phyloP scores from a whole-genome alignment of 2,888 invertebrate genomes.

The Scaptomyza reducta region DNA sequence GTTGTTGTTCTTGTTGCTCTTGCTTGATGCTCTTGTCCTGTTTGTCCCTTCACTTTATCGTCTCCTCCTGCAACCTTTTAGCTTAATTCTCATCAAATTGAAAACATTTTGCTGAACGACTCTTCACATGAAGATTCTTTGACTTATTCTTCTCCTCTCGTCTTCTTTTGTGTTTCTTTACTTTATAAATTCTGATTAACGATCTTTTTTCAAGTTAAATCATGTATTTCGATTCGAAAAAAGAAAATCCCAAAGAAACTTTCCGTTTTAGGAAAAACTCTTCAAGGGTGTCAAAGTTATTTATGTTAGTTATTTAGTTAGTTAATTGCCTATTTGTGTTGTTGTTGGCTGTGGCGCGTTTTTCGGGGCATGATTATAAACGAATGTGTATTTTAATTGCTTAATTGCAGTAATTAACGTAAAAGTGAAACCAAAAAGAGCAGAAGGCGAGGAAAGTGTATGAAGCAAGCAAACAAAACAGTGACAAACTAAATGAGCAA shows the following conservation, averaged over 20 bases:
- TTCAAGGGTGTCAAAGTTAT: constrained; percentile 45
- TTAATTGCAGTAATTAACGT: constrained; percentile 74
- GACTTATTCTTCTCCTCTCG: too few species aligned
- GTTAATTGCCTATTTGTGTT: constrained; percentile 5
- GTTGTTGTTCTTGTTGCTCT: constrained; percentile 44
- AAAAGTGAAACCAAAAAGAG: constrained; percentile 63
- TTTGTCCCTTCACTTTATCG: constrained; percentile 7
- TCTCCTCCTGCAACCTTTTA: constrained; percentile 42
- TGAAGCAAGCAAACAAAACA: constrained; percentile 26
- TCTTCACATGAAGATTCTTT: constrained; percentile 49
- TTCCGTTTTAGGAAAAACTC: background rate
- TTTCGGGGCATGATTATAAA: constrained; percentile 27
- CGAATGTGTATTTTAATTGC: constrained; percentile 48
- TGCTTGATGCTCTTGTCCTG: constrained; percentile 6
- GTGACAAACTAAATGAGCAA: constrained; percentile 52
- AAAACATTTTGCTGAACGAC: constrained; percentile 77
- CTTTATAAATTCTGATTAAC: background rate
- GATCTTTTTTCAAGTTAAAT: too few species aligned
- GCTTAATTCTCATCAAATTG: constrained; percentile 75
- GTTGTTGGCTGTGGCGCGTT: constrained; percentile 10
- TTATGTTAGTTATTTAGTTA: constrained; percentile 27
- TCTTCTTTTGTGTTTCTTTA: background rate
- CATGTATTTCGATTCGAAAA: too few species aligned
- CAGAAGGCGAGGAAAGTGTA: constrained; percentile 32
- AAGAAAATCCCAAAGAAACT: too few species aligned